phyloP scores from a whole-genome alignment of 2,797 vertebrate genomes.

The Helicolenus hilgendorfi region DNA sequence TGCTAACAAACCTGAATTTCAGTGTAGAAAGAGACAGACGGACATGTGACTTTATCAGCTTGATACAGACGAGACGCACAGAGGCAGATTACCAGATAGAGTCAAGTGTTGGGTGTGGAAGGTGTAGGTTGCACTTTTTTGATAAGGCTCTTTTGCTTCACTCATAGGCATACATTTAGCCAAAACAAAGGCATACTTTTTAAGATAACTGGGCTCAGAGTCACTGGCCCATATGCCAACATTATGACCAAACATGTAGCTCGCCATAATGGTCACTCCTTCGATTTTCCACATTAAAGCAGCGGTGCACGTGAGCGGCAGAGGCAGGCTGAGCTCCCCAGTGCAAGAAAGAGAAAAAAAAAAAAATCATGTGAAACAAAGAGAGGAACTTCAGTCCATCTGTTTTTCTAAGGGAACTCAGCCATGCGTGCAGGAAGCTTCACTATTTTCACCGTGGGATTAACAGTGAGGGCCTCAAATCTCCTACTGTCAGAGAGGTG shows the following conservation, averaged over 20 bases:
- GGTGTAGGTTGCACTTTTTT: slow-evolving; percentile 11
- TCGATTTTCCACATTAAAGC: slow-evolving; percentile 43
- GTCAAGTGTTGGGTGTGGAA: slow-evolving; percentile 53
- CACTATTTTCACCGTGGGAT: slow-evolving; percentile 76
- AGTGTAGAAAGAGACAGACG: neutral
- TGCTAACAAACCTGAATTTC: slow-evolving; percentile 3
- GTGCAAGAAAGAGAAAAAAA: slow-evolving; percentile 2
- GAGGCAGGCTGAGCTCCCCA: slow-evolving; percentile 32
- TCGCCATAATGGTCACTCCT: slow-evolving; percentile 4
- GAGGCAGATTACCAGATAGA: slow-evolving; percentile 37
- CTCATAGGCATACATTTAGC: neutral
- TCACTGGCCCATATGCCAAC: neutral
- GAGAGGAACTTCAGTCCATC: slow-evolving; percentile 87
- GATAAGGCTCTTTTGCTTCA: slow-evolving; percentile 42
- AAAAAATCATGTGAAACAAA: slow-evolving; percentile 75
- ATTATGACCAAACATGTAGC: neutral
- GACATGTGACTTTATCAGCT: slow-evolving; percentile 47
- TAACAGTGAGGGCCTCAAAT: slow-evolving; percentile 78
- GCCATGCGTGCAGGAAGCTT: slow-evolving; percentile 78
- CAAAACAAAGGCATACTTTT: neutral
- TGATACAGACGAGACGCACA: slow-evolving; percentile 47
- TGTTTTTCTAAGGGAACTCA: slow-evolving; percentile 81
- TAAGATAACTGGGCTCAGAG: neutral
- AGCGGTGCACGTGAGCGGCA: slow-evolving; percentile 17
- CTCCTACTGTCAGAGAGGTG: slow-evolving; percentile 71